A percentile compares a stretch with the other conserved stretches of the same genome.
Conservation (phyloP, 2,797 vertebrate genomes). For the Ataeniobius toweri region DNA sequence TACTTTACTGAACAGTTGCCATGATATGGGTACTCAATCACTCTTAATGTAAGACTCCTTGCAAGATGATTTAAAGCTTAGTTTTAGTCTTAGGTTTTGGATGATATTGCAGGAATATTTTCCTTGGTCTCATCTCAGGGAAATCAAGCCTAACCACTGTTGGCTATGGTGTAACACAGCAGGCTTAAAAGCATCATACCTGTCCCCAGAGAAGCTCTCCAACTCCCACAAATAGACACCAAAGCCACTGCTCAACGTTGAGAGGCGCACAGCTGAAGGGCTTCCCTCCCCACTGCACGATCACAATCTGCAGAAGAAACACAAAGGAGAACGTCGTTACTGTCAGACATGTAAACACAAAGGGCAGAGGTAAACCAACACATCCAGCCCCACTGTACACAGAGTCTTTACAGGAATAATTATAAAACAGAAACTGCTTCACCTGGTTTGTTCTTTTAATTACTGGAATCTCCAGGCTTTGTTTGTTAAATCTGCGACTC, state of each 20-base stretch:
- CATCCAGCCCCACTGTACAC: background rate
- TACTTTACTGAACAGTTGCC: background rate
- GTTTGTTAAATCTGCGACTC: background rate
- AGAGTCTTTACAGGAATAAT: background rate
- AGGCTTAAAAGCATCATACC: slow-evolving; percentile 76
- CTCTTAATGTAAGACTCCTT: background rate
- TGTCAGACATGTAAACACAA: slow-evolving; percentile 22
- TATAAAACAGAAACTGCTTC: background rate
- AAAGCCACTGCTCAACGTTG: slow-evolving; percentile 92
- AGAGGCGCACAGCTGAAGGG: slow-evolving; percentile 93
- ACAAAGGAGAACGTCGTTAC: slow-evolving; percentile 7
- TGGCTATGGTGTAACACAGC: slow-evolving; percentile 13
- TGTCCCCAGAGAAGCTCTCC: slow-evolving; percentile 95
- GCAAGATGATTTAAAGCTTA: background rate
- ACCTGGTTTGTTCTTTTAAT: background rate
- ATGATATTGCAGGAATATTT: background rate
- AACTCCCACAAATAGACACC: slow-evolving; percentile 92
- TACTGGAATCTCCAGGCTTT: background rate
- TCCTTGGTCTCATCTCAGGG: background rate
- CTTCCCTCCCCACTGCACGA: slow-evolving; percentile 91
- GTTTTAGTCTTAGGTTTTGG: background rate
- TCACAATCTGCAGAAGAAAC: slow-evolving; percentile 83
- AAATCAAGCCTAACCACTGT: background rate
- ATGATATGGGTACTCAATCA: background rate
- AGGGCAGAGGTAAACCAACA: background rate